Evolutionary conservation across 2,888 invertebrate genomes (phyloP).

Genomic region (Silvanus unidentatus): DNA sequence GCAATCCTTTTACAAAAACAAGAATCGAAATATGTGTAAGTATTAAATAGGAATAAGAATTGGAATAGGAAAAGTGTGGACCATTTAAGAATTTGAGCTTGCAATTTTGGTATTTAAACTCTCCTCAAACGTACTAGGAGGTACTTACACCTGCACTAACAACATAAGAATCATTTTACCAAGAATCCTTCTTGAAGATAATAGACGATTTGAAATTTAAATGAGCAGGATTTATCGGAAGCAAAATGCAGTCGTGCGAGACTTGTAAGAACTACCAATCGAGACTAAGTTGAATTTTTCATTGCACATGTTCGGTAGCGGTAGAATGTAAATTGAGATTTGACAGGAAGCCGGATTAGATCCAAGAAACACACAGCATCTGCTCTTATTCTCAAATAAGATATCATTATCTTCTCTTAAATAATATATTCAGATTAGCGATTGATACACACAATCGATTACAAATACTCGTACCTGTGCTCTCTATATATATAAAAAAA

Average conservation of each 20-base stretch:
- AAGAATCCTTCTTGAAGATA: conserved; percentile 32
- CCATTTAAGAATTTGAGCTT: not conserved
- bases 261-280: conserved; percentile 40
- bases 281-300: conserved; percentile 42
- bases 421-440: conserved; percentile 3
- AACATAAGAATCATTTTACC: conserved; percentile 31
- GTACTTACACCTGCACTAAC: conserved; percentile 31
- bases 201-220: conserved; percentile 44
- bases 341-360: conserved; percentile 33
- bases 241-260: conserved; percentile 36
- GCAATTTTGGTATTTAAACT: not conserved
- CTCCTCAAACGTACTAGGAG: no score
- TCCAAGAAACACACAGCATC: conserved; percentile 32
- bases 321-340: conserved; percentile 38
- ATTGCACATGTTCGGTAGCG: conserved; percentile 39
- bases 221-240: conserved; percentile 40
- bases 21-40: no score
- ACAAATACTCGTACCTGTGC: no score
- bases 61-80: not conserved
- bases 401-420: conserved; percentile 12
- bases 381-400: conserved; percentile 25
- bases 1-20: no score
- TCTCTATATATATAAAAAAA: not conserved
- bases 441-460: conserved; percentile 3
- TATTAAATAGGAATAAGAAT: not conserved